Evolutionary conservation across 2,113 vertebrate genomes (phyloP), one percentile per base, ranked within the genome.

Genomic region (Zootoca vivipara): DNA sequence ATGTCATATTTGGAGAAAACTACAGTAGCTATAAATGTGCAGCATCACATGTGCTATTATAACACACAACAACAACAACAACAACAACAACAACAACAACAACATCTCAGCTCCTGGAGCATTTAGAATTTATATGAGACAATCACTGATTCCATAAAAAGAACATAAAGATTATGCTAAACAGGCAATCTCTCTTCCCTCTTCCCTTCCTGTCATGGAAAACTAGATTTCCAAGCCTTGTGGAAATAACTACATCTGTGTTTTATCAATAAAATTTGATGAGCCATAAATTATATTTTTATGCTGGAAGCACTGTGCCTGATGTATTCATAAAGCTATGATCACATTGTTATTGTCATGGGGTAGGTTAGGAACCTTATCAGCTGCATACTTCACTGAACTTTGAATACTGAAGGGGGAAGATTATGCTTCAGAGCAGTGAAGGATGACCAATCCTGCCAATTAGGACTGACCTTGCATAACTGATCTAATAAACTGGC

Each of bases 191-290:
- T 89, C 9, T 52, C 46, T 52, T 52, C 46, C 38, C 86, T 73
- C 20, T 6, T 85, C 86, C 80, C 83, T n/a, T 58, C 72, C 70
- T 74, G 7, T 67, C 3, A 30, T 83, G 33, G 70, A 92, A 95
- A 95, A 83, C 2, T 35, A 83, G 91, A 92, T 94, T 87, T 86
- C 92, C 86, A 94, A 94, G 87, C 94, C 87, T 87, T 91, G 92
- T 81, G 90, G 90, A 94, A 92, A 93, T 94, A 96, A 87, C 85
- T 95, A 78, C 89, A 93, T 89, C 90, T 93, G 93, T 93, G 85
- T 89, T 94, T 94, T 92, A 93, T 92, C 92, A 92, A 96, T 93
- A 93, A 94, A 96, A 95, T 33, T 26, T 90, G 92, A 92, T 91
- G 88, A 96, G 86, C 82, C 92, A 94, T 92, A 95, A 95, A 93